Evolutionary conservation across 92 coral and sea anemone species (phyloP), one percentile per base, ranked within the genome.

Genomic region (Palythoa caribaeorum): DNA sequence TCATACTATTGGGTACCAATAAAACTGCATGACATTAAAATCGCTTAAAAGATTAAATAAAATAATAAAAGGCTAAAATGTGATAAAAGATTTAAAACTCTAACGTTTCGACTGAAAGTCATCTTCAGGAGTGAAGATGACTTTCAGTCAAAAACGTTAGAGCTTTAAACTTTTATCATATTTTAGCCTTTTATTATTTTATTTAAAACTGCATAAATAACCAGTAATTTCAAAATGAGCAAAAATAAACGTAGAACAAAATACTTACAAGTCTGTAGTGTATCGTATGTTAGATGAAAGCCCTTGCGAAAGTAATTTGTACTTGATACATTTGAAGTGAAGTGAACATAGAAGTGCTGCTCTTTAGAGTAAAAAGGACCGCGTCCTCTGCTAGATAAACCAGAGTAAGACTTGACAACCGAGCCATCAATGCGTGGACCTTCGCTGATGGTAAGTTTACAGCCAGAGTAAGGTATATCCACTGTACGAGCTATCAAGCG

Each of bases 191-290:
- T 3, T 8, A 44, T 3, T 5, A 44, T 44, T 44, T 28, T 28
- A 28, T 28, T 28, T 28, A 28, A 28, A 28, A 28, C 28, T 28
- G 28, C 28, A 28, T 28, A 0, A 28, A 28, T 28, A 28, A 44
- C 50, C 50, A 44, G 50, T 44, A 44, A 8, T 8, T 44, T 4
- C 50, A 2, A 55, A 55, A 55, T 11, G 9, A 15, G 11, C 9
- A 3, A 8, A 55, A 11, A 8, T 19, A 15, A 71, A 73, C 1
- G 17, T 20, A 13, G 2, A 71, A 73, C 54, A 76, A 11, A 50
- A 59, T 6, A 79, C 84, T 60, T 62, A 79, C 84, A 20, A 38
- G 84, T 59, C 73, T 79, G 54, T 48, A 79, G 16, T 62, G 53
- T 79, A 40, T 79, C 84, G 17, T 79, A 79, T 5, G 71, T 20